phyloP scores from a whole-genome alignment of 2,113 vertebrate genomes.

The Numida meleagris region DNA sequence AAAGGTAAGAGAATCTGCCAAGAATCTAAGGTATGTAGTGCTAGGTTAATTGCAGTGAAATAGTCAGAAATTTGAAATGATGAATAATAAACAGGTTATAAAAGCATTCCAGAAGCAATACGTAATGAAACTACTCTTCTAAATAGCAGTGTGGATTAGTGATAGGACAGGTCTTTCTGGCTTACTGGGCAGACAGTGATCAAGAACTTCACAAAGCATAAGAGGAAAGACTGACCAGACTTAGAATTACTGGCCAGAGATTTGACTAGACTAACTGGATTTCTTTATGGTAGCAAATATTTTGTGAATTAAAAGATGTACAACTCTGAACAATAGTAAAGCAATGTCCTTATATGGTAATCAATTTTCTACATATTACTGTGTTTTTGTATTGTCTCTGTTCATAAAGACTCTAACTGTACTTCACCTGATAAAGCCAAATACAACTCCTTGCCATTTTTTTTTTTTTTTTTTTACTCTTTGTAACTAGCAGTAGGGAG shows the following conservation, averaged over 20 bases:
- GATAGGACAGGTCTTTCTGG: background rate
- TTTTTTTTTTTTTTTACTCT: background rate
- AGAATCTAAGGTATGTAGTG: background rate
- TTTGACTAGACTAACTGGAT: background rate
- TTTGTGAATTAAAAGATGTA: background rate
- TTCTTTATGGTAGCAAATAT: background rate
- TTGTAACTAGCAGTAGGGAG: background rate
- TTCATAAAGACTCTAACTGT: background rate
- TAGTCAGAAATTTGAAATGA: background rate
- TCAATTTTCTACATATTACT: background rate
- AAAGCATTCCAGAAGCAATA: background rate
- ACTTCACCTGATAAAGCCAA: background rate
- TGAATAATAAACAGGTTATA: background rate
- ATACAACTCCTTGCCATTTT: background rate
- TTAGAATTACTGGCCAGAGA: background rate
- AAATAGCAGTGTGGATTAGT: background rate
- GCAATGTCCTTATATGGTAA: background rate
- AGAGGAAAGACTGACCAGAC: background rate
- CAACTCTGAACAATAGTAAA: background rate
- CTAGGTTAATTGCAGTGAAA: constrained; percentile 4
- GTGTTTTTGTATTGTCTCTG: background rate
- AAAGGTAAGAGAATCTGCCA: background rate
- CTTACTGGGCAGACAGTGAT: background rate
- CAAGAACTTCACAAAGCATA: background rate
- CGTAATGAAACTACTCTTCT: background rate